phyloP scores from a whole-genome alignment of 2,888 invertebrate genomes.

The Euzetes globulus region DNA sequence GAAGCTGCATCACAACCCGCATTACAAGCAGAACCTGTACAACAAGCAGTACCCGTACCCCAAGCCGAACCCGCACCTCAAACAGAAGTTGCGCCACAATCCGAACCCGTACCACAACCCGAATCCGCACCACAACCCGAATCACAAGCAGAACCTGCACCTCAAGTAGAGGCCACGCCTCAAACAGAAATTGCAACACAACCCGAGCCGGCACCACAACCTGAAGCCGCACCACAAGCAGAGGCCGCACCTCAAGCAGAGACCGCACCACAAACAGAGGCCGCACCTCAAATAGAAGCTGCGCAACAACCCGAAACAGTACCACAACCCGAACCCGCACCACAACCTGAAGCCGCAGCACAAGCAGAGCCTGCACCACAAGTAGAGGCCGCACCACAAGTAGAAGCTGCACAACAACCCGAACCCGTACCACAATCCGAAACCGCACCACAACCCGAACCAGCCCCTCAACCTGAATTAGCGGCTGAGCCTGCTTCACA shows the following conservation, averaged over 20 bases:
- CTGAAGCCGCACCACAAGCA: neutral
- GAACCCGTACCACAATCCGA: neutral
- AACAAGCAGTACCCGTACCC: neutral
- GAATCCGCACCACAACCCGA: neutral
- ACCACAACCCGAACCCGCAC: neutral
- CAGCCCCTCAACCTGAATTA: too few relatives aligned
- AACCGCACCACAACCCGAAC: neutral
- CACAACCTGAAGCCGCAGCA: too few relatives aligned
- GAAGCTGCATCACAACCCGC: neutral
- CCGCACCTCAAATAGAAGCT: neutral
- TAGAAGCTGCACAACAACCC: neutral
- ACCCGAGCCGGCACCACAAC: neutral
- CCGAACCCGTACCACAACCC: neutral
- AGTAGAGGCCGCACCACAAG: neutral
- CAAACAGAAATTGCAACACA: neutral
- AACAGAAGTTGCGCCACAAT: neutral
- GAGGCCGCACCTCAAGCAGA: neutral
- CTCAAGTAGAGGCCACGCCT: neutral
- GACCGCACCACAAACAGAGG: neutral
- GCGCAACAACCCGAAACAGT: neutral
- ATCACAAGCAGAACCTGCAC: neutral
- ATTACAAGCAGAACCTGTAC: neutral
- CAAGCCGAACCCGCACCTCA: neutral
- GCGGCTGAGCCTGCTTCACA: too few relatives aligned
- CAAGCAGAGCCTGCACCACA: too few relatives aligned